These are phyloP conservation scores for Molossus alvarezi DNA, from an alignment of 2,797 vertebrate species.

Conservation along the genomic window DNA sequence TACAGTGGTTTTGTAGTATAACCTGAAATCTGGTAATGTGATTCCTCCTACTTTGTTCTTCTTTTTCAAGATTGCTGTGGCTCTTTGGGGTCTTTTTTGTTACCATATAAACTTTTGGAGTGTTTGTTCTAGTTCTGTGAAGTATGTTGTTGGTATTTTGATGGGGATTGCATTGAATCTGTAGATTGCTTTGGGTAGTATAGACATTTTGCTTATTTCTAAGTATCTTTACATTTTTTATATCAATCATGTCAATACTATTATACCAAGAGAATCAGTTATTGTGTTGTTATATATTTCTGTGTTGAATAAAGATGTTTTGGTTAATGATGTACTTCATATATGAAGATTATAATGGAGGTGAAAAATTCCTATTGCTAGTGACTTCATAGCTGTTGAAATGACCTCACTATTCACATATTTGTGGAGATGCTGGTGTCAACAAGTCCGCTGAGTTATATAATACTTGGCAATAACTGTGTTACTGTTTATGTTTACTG, in stretches of 20 bases:
- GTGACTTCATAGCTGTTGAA: not conserved
- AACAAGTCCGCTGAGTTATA: not conserved
- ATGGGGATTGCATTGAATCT: too few relatives aligned
- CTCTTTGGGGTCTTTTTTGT: too few relatives aligned
- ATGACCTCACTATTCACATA: not conserved
- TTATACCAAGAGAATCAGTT: not conserved
- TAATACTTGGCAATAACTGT: not conserved
- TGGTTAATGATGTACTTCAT: not conserved
- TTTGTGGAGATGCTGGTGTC: not conserved
- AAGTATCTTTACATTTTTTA: not conserved
- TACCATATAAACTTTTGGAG: too few relatives aligned
- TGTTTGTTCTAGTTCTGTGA: too few relatives aligned
- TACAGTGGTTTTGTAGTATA: too few relatives aligned
- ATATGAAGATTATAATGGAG: not conserved
- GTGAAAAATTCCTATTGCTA: not conserved
- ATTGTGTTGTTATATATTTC: not conserved
- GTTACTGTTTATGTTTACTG: not conserved
- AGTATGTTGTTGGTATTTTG: too few relatives aligned
- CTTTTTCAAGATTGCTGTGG: too few relatives aligned
- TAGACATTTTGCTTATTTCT: conserved; percentile 36
- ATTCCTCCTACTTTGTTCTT: too few relatives aligned
- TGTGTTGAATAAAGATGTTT: not conserved
- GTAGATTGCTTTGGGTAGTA: too few relatives aligned
- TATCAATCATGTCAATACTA: not conserved
- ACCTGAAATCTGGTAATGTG: too few relatives aligned